Conservation (phyloP, 2,113 vertebrate species). For the Strix aluco region DNA sequence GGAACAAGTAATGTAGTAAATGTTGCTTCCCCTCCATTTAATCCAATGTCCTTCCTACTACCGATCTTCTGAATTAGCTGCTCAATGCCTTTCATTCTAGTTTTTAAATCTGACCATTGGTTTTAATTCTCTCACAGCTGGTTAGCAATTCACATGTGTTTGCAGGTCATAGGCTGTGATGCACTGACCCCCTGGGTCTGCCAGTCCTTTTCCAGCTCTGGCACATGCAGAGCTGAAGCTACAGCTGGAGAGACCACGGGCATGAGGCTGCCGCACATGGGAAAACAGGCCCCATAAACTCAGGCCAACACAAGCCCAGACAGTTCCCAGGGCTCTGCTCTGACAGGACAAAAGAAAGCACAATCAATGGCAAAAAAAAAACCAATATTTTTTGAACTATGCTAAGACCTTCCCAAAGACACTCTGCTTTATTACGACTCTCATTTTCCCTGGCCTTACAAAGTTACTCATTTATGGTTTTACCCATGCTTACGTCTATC, state of each 20-base stretch:
- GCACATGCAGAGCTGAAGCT: neutral
- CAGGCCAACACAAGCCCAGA: neutral
- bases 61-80: neutral
- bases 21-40: neutral
- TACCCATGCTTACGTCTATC: neutral
- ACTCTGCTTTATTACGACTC: neutral
- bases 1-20: neutral
- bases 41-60: neutral
- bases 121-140: neutral
- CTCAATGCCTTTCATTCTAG: neutral
- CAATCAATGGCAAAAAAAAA: neutral
- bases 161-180: fast-evolving
- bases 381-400: neutral
- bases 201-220: neutral
- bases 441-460: neutral
- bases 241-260: fast-evolving
- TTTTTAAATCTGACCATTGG: neutral
- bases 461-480: neutral
- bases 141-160: fast-evolving
- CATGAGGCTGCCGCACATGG: fast-evolving
- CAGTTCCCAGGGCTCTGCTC: no score
- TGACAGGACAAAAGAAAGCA: neutral
- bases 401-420: neutral
- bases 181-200: neutral
- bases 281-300: fast-evolving